Evolutionary conservation across 2,797 vertebrate genomes (phyloP), one percentile per base, ranked within the genome.

Genomic region (Parambassis ranga): DNA sequence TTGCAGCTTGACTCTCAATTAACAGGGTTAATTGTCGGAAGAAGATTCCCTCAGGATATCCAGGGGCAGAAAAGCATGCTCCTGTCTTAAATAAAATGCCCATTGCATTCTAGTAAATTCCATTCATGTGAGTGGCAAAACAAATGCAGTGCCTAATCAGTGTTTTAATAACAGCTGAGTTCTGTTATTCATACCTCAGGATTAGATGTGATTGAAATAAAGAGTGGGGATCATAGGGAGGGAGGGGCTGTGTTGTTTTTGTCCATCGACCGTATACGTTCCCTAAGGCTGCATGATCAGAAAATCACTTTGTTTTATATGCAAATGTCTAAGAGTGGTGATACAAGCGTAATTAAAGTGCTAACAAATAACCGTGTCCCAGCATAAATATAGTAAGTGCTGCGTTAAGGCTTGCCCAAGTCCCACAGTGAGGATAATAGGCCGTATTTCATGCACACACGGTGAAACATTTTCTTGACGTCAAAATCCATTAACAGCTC

Each of bases 1-100:
- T 92, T 90, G 87, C 79, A 60, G 82, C 84, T 90, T 90, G 90
- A 91, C 91, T 92, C 86, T 86, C 88, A 90, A 92, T 91, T 91
- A 93, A 79, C 61, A 58, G 80, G 90, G 93, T 92, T 93, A 93
- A 92, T 93, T 92, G 90, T 87, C 35, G 75, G 89, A 82, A 75
- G 68, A 75, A 84, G 84, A 89, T 78, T 86, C 83, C 81, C 90
- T 44, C 66, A 75, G 83, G 85, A 86, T 79, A 77, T 67, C 36
- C 50, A 62, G 58, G 69, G 68, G 3, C 23, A 69, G 44, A 43
- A 42, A 74, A 70, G 73, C 56, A 56, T 32, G 31, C 68, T 61
- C 50, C 47, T 55, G 65, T 59, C 67, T 83, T 66, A 53, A 80
- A 77, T 63, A 77, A 82, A 80, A 76, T 13, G 26, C 28, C 70